Evolutionary conservation across 2,888 invertebrate genomes (phyloP), one percentile per base, ranked within the genome.

Genomic region (Eupithecia dodoneata): DNA sequence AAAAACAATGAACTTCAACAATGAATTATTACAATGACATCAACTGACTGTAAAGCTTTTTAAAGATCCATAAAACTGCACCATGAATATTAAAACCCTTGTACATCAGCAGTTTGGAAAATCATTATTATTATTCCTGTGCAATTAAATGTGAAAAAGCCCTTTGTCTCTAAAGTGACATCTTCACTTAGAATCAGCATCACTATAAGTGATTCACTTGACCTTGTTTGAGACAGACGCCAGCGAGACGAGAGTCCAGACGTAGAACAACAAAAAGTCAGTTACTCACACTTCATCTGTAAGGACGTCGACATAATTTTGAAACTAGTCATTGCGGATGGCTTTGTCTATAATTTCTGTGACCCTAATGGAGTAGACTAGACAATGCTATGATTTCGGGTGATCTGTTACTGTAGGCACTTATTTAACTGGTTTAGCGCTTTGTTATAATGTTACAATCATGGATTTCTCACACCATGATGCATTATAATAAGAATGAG

Each of bases 151-250:
- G 41, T 73, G n/a, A 74, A 74, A 74, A 65, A 78, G 45, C 59
- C 76, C 80, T 81, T 81, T 74, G 77, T 82, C 77, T 70, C 71
- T 74, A 72, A n/a, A 74, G 74, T 81, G 80, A 69, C 77, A 80
- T 79, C 77, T 81, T 82, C 80, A 81, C 79, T 80, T 80, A 75
- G 59, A 79, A 73, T 76, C 76, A 80, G 71, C 65, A 80, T 76
- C 72, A 76, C 77, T 79, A 77, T 79, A 78, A 76, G 78, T 78
- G 89, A 88, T 71, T 89, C 89, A 88, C 80, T 80, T 87, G 88
- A 86, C 89, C 89, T 89, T 88, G 87, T 81, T 84, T 83, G 78
- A 79, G 82, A 80, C 85, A 85, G 85, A 87, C 87, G 85, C 84
- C 83, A 81, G 76, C 86, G 86, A 89, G 89, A 89, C 89, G 84